Evolutionary conservation across 1,140 invertebrate species (phyloP), one percentile per base, ranked within the genome.

Genomic region (Papilio glaucus): DNA sequence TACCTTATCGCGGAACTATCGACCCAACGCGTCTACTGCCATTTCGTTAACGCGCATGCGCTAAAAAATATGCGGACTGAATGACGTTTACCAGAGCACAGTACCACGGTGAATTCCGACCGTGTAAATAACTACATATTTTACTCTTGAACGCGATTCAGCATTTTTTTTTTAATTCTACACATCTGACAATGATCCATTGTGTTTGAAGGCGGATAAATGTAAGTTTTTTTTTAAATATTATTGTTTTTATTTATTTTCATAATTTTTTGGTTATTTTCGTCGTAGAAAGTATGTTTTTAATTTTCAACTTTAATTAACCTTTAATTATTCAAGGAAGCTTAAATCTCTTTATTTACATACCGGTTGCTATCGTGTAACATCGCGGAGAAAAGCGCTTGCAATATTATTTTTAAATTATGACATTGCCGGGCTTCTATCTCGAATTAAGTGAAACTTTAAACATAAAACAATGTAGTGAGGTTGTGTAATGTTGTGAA

Each of bases 91-190:
- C 63, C 62, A 68, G 65, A 75, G 69, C 78, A 76, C 83, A 83
- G 83, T 81, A 78, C 42, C 72, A 76, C 80, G 75, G 75, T 76
- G 76, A 76, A 84, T 78, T 71, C 75, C 76, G 77, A 60, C 71
- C 72, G 80, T 86, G 86, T 87, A 85, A 84, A 87, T 87, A 88
- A 77, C 76, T 81, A 86, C 82, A 86, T 80, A 80, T 69, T 67
- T 41, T 1, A 24, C 45, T 62, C 63, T 26, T 33, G 15, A 71
- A 26, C 68, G 61, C 24, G 29, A 71, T 53, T 73, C 0, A 68
- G 37, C 1, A 75, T 69, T 49, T 62, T 65, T 73, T 73, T 37
- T 24, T 33, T 42, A 49, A 33, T 33, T 70, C 53, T 76, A 53
- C 26, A 65, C 42, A 71, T 49, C 37, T 9, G 21, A 69, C 13